Base-by-base conservation (phyloP, 2,888 invertebrate genomes). In the Choreutis nemorana region DNA sequence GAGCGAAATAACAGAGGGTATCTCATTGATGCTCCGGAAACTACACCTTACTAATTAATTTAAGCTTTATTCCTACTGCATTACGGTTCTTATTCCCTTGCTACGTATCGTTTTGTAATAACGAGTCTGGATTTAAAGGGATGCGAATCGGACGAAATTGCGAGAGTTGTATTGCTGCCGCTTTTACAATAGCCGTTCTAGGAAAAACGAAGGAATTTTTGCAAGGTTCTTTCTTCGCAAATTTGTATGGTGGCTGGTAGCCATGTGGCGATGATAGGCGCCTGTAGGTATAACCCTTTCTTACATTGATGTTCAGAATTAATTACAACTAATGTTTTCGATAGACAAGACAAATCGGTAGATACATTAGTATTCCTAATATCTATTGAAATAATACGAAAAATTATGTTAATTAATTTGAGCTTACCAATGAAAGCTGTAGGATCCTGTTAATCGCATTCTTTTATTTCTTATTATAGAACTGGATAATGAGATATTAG, bases 101-200 rank as follows among this genome's bases (percentile, higher is more conserved):
- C 20, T 2, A 5, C 13, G 8, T 6, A 8, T 16, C 25, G 42
- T 45, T 57, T 68, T 54, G 54, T 65, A 65, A 57, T 64, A 63
- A 21, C 31, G 23, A 56, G 53, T 55, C 49, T 51, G 55, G 60
- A 67, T 66, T 72, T 73, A 73, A 68, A 68, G 68, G 73, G 70
- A 70, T 65, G 59, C 55, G 53, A 60, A 55, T 55, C 62, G 56
- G 55, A 58, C 66, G 57, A 66, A 73, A 72, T 72, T 71, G 73
- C 68, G 61, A 63, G 59, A 25, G 22, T 56, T 52, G 64, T 65
- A 64, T 66, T 65, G 61, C 61, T 47, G 54, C 44, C 41, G 38
- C 55, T 55, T 14, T 15, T 14, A 77, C 77, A 78, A 78, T 68
- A 59, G 73, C 48, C 47, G 55, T 77, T 78, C 77, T 56, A 62